These are phyloP conservation scores for Lepidotrigona ventralis DNA, from an alignment of 1,140 invertebrate species.

Conservation along the genomic window DNA sequence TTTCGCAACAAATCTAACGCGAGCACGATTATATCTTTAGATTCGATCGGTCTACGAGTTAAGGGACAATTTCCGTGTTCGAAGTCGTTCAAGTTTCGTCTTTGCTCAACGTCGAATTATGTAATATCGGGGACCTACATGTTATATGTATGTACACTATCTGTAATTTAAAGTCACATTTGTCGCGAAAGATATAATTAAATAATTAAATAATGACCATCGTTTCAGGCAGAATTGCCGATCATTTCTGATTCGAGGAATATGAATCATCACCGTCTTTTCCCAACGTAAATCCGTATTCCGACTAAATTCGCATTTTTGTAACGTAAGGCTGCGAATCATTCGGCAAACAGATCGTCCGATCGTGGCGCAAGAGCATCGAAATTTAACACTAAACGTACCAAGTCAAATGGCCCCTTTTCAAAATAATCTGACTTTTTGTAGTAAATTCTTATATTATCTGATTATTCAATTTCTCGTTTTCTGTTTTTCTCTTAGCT, in stretches of 20 bases:
- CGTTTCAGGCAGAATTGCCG: too few relatives aligned
- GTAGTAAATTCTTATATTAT: too few relatives aligned
- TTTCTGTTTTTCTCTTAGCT: too few relatives aligned
- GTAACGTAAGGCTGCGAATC: neutral
- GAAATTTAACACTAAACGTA: too few relatives aligned
- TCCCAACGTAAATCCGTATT: neutral
- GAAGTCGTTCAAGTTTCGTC: constrained; percentile 5
- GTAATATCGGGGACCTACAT: neutral
- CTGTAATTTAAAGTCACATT: neutral
- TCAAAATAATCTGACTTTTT: too few relatives aligned
- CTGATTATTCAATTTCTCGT: too few relatives aligned
- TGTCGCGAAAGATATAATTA: neutral
- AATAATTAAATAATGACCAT: neutral
- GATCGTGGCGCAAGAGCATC: neutral
- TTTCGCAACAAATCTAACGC: constrained; percentile 2
- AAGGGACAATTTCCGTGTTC: constrained; percentile 16
- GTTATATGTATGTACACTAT: too few relatives aligned
- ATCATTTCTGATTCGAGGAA: neutral
- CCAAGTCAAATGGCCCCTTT: too few relatives aligned
- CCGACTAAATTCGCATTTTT: neutral
- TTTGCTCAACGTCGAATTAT: neutral
- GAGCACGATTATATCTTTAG: neutral
- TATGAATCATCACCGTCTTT: neutral
- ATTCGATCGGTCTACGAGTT: constrained; percentile 14
- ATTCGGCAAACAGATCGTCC: neutral